A percentile compares a stretch with the other conserved stretches of the same genome.
These are phyloP conservation scores for Poecile atricapillus DNA, from an alignment of 2,113 vertebrate species.

Conservation along the genomic window DNA sequence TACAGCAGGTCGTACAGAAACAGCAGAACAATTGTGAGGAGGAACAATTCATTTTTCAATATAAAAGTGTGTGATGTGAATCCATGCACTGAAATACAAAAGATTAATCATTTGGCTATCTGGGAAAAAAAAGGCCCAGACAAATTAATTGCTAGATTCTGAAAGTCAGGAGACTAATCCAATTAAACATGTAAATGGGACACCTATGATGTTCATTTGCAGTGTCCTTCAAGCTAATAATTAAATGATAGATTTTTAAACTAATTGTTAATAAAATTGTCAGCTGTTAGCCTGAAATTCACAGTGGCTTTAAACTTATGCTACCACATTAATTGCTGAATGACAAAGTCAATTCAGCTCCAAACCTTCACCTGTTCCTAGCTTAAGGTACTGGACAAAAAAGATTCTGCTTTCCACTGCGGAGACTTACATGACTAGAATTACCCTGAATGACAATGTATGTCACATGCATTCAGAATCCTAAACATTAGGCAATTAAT, in stretches of 20 bases:
- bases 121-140: conserved; percentile 8
- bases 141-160: conserved; percentile 68
- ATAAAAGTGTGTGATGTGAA: conserved; percentile 28
- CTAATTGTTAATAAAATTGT: conserved; percentile 59
- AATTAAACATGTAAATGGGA: conserved; percentile 70
- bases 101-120: conserved; percentile 56
- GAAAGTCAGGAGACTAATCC: conserved; percentile 66
- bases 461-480: background rate
- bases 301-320: background rate
- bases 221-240: conserved; percentile 65
- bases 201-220: conserved; percentile 47
- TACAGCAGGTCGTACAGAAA: background rate
- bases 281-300: conserved; percentile 17
- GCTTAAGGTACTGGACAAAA: background rate
- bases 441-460: background rate
- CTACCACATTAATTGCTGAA: background rate
- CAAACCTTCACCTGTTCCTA: background rate
- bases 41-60: conserved; percentile 45
- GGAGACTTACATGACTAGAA: background rate
- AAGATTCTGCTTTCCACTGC: background rate
- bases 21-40: background rate
- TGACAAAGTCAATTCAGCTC: background rate
- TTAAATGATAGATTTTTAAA: conserved; percentile 69
- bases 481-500: background rate
- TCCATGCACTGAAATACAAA: conserved; percentile 34